phyloP scores from a whole-genome alignment of 1,140 invertebrate genomes.

The Propsilocerus akamusi region DNA sequence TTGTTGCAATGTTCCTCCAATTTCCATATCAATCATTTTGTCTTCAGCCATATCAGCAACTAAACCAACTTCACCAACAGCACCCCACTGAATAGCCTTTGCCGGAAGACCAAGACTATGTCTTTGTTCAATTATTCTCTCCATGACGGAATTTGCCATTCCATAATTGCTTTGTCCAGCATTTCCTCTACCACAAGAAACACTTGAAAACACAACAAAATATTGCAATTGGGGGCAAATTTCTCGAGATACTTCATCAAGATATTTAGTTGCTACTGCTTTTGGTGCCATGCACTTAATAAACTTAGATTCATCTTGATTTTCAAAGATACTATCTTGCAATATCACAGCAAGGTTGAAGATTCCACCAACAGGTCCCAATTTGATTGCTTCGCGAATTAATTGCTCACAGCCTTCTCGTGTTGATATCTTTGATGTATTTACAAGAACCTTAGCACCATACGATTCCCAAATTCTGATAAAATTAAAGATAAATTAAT shows the following conservation, averaged over 20 bases:
- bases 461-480: constrained; percentile 25
- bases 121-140: constrained; percentile 37
- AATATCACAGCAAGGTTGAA: constrained; percentile 45
- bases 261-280: constrained; percentile 26
- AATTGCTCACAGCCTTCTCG: constrained; percentile 29
- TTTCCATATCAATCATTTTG: constrained; percentile 41
- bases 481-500: constrained; percentile 17
- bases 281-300: constrained; percentile 20
- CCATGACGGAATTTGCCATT: constrained; percentile 45
- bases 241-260: constrained; percentile 31
- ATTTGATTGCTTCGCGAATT: constrained; percentile 30
- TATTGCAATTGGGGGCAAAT: constrained; percentile 31
- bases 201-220: constrained; percentile 13
- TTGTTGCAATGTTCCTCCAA: constrained; percentile 59
- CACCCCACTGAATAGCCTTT: constrained; percentile 67
- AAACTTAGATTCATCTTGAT: constrained; percentile 24
- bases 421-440: constrained; percentile 25
- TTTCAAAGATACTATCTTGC: constrained; percentile 23
- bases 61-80: constrained; percentile 66
- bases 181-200: constrained; percentile 43
- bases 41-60: constrained; percentile 58
- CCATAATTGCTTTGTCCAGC: constrained; percentile 48
- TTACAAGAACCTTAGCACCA: constrained; percentile 27
- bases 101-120: constrained; percentile 31
- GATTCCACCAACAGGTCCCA: constrained; percentile 48